Evolutionary conservation across 2,888 invertebrate species (phyloP).

Genomic region (Plutella xylostella): DNA sequence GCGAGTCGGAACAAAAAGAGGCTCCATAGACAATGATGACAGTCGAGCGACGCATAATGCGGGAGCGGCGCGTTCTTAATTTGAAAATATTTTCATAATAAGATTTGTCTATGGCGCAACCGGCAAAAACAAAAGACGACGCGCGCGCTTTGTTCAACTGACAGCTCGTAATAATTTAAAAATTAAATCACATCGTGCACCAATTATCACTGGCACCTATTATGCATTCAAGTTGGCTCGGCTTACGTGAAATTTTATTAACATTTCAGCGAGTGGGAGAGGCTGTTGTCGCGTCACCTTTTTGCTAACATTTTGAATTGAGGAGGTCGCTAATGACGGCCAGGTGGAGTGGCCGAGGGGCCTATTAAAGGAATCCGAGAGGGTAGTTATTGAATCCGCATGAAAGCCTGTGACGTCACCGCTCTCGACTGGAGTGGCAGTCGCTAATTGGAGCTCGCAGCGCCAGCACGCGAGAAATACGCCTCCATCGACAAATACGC

Average conservation of each 20-base stretch:
- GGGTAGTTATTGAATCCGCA: conserved; percentile 66
- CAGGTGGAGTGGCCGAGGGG: conserved; percentile 55
- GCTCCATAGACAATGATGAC: conserved; percentile 64
- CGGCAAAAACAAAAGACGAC: conserved; percentile 54
- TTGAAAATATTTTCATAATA: conserved; percentile 70
- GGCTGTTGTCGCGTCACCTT: conserved; percentile 32
- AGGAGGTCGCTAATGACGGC: conserved; percentile 61
- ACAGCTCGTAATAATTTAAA: conserved; percentile 56
- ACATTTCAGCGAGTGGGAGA: conserved; percentile 45
- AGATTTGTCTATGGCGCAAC: conserved; percentile 66
- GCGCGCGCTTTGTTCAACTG: conserved; percentile 49
- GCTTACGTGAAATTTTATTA: too few species aligned
- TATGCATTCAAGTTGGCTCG: conserved; percentile 12
- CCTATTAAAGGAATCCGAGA: conserved; percentile 62
- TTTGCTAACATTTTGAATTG: conserved; percentile 40
- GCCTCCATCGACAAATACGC: conserved; percentile 42
- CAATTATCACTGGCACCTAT: conserved; percentile 31
- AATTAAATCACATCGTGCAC: conserved; percentile 37
- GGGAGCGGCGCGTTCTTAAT: conserved; percentile 65
- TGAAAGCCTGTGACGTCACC: conserved; percentile 66
- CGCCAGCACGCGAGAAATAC: conserved; percentile 62
- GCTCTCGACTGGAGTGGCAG: conserved; percentile 53
- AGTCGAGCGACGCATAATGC: conserved; percentile 66
- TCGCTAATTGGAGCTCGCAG: conserved; percentile 67
- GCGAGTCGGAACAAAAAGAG: conserved; percentile 63